phyloP scores from a whole-genome alignment of 2,888 invertebrate species.

The Ectobius pallidus region DNA sequence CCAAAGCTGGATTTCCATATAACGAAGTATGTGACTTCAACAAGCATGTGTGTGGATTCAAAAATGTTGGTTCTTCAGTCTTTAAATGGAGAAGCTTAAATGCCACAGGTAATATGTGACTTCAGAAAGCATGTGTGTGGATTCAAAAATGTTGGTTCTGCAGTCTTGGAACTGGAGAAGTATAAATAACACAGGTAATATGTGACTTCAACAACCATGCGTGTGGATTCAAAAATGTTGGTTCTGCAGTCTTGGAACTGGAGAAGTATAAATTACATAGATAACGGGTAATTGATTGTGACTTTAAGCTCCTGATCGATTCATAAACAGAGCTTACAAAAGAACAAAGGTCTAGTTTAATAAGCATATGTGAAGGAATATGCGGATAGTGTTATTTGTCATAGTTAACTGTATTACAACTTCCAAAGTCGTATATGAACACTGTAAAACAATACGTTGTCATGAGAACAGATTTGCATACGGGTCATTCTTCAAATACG shows the following conservation, averaged over 20 bases:
- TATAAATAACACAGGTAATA: conserved; percentile 43
- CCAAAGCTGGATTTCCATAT: conserved; percentile 46
- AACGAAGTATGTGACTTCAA: conserved; percentile 48
- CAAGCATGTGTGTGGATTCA: conserved; percentile 48
- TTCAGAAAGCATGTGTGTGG: conserved; percentile 48
- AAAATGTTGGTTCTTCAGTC: conserved; percentile 46
- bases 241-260: conserved; percentile 43
- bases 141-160: conserved; percentile 48
- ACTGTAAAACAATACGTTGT: too few relatives aligned
- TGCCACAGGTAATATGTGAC: conserved; percentile 45
- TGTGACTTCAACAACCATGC: conserved; percentile 48
- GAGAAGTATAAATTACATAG: too few relatives aligned
- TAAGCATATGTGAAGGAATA: too few relatives aligned
- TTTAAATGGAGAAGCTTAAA: conserved; percentile 48
- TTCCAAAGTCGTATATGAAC: too few relatives aligned
- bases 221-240: conserved; percentile 49
- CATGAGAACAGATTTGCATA: too few relatives aligned
- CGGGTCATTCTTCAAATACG: too few relatives aligned
- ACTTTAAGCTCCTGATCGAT: conserved; percentile 1
- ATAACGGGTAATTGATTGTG: too few relatives aligned
- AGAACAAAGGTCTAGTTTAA: too few relatives aligned
- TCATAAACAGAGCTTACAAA: too few relatives aligned
- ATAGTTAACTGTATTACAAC: too few relatives aligned
- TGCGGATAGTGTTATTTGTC: too few relatives aligned
- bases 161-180: conserved; percentile 48